Evolutionary conservation across 2,113 vertebrate species (phyloP).

Genomic region (Petroica traversi): DNA sequence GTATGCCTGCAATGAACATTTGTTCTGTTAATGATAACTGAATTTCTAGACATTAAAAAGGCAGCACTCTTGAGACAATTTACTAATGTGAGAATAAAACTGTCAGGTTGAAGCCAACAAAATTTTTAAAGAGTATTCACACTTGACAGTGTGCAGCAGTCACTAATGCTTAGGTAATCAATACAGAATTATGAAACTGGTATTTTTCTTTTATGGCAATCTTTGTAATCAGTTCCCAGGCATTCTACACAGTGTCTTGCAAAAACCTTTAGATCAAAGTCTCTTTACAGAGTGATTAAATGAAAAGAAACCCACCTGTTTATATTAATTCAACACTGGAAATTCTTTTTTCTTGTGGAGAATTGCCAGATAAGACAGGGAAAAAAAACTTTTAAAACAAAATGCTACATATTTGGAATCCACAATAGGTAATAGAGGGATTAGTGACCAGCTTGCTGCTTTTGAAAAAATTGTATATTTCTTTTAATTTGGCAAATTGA

Average conservation of each 20-base stretch:
- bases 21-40: not conserved
- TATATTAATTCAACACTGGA: not conserved
- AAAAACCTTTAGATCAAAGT: not conserved
- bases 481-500: not conserved
- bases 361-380: not conserved
- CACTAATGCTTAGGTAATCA: not conserved
- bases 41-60: not conserved
- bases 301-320: not conserved
- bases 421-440: accelerated
- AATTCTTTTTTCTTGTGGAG: not conserved
- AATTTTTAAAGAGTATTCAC: conserved; percentile 4
- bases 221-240: not conserved
- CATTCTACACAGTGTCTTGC: not conserved
- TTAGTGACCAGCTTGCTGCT: not conserved
- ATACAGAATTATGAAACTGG: not conserved
- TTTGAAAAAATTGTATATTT: not conserved
- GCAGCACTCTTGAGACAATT: not conserved
- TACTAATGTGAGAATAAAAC: not conserved
- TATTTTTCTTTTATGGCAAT: not conserved
- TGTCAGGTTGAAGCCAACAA: not conserved
- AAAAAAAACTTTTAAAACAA: not conserved
- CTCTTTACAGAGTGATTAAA: not conserved
- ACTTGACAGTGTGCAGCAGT: not conserved
- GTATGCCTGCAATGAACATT: not conserved
- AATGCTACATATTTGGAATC: not conserved